Evolutionary conservation across 2,888 invertebrate genomes (phyloP).

Genomic region (Caenorhabditis panamensis): DNA sequence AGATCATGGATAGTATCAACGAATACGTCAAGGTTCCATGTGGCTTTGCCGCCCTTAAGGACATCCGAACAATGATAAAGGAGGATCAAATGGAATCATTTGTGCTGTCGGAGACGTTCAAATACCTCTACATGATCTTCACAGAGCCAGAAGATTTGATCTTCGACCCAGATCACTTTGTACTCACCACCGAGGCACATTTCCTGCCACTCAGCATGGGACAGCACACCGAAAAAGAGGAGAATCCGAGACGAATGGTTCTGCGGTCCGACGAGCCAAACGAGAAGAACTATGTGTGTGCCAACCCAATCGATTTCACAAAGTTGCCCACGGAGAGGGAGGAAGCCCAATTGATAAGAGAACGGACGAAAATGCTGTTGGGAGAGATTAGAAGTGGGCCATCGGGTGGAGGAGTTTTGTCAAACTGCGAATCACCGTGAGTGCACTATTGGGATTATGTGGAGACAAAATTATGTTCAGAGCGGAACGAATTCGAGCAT

Average conservation of each 20-base stretch:
- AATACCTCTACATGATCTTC: constrained; percentile 95
- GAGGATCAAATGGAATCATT: constrained; percentile 98
- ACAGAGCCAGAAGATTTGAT: constrained; percentile 85
- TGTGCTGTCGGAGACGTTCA: constrained; percentile 97
- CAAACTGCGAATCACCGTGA: constrained; percentile 64
- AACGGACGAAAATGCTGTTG: constrained; percentile 68
- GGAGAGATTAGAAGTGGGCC: constrained; percentile 59
- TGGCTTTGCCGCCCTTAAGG: constrained; percentile 97
- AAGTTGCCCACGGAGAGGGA: constrained; percentile 58
- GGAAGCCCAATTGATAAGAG: constrained; percentile 65
- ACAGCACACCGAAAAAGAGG: constrained; percentile 5
- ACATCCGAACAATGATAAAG: constrained; percentile 89
- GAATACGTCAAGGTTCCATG: constrained; percentile 93
- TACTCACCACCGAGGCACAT: constrained; percentile 89
- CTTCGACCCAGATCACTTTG: constrained; percentile 83
- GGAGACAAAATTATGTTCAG: constrained; percentile 56
- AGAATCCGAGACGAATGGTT: constrained; percentile 51
- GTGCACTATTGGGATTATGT: constrained; percentile 11
- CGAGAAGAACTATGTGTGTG: constrained; percentile 59
- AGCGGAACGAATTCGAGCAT: constrained; percentile 81
- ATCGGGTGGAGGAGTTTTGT: background rate
- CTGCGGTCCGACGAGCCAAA: constrained; percentile 60
- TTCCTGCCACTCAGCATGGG: constrained; percentile 87
- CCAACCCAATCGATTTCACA: constrained; percentile 63
- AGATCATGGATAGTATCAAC: constrained; percentile 90